These are phyloP conservation scores for Stegophylla sp. DNA, from an alignment of 2,888 invertebrate species.

Conservation along the genomic window DNA sequence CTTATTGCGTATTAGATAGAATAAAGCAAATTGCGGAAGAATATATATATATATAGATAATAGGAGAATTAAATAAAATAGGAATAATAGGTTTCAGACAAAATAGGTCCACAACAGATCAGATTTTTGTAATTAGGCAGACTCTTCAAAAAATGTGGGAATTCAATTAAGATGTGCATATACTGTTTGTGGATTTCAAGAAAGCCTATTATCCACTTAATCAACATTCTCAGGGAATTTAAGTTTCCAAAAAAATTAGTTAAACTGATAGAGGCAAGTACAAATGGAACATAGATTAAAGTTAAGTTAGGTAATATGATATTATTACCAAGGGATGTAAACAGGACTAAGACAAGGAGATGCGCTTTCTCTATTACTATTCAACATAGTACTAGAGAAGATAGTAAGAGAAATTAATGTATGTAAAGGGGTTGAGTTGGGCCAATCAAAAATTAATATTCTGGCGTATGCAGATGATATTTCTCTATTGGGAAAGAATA, in stretches of 20 bases:
- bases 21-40: conserved; percentile 6
- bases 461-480: no score
- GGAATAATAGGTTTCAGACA: conserved; percentile 25
- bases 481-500: no score
- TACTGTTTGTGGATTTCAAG: no score
- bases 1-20: conserved; percentile 19
- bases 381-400: background rate
- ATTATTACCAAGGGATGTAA: conserved; percentile 9
- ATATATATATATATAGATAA: no score
- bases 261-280: conserved; percentile 7
- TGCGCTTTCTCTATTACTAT: conserved; percentile 19
- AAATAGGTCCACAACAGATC: conserved; percentile 15
- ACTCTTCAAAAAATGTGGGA: conserved; percentile 1
- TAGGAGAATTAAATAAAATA: no score
- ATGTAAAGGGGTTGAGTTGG: conserved; percentile 8
- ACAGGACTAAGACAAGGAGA: conserved; percentile 1
- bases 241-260: conserved; percentile 20
- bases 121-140: conserved; percentile 33
- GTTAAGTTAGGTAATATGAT: conserved; percentile 19
- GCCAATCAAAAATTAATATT: background rate
- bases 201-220: conserved; percentile 26
- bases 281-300: conserved; percentile 21
- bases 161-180: no score
- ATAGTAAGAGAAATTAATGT: conserved; percentile 10
- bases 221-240: conserved; percentile 6